Base-by-base conservation (phyloP, 2,888 invertebrate species). In the Perdita meconis region DNA sequence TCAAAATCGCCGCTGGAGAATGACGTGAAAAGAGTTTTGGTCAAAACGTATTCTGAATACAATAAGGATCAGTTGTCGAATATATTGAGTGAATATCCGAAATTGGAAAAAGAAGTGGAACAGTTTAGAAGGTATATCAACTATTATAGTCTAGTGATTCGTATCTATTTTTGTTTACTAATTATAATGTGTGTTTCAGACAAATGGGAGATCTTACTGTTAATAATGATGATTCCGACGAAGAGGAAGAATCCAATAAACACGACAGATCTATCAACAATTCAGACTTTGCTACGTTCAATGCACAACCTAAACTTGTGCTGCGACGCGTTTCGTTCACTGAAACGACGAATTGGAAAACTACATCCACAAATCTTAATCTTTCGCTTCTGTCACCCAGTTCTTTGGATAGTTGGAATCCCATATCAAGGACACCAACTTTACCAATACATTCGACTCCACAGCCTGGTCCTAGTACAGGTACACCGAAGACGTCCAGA, bases 1-100 rank as follows among this genome's bases (percentile, higher is more conserved):
- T 83, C 92, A 66, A 93, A 93, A 0, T 88, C 90, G 1, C 93
- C 94, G 80, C 86, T 94, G 8, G 89, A 92, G 51, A 88, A 91
- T 2, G 93, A 94, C 85, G 92, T 94, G 55, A 93, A 93, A 73
- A 93, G 92, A 71, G 90, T 94, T 81, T 93, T 94, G 81, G 92
- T 92, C 38, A 94, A 93, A 84, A 92, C 94, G 40, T 92, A 94
- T 57, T 88, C 87, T 36, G 94, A 94, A 80, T 94, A 94, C 85
- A 92, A 92, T 2, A 92, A 93, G 24, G 94, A 95, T 10, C 89
- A 90, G 57, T 67, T 92, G 6, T 42, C 82, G 1, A 78, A 60
- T 57, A 53, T 92, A 16, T 84, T 87, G 55, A 87, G 83, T 22
- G 91, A 92, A 61, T 88, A 90, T 85, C 92, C 92, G 1, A 79